Conservation (phyloP, 2,113 vertebrate species). For the Euleptes europaea region DNA sequence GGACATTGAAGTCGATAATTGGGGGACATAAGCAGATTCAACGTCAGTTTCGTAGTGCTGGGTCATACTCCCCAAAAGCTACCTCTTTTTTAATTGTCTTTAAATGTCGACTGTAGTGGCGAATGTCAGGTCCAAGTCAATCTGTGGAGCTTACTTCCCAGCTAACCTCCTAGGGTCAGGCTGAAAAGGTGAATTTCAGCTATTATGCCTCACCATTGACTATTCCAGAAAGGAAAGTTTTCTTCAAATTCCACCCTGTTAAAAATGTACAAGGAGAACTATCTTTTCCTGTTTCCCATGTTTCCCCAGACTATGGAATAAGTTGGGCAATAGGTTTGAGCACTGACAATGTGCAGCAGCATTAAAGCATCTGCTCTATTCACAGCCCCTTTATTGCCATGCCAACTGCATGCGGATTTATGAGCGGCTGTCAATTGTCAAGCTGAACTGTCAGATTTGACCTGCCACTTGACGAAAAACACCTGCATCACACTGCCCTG, state of each 20-base stretch:
- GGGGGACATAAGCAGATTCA: too few relatives aligned
- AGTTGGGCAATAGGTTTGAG: background rate
- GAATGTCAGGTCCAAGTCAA: too few relatives aligned
- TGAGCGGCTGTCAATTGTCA: constrained; percentile 11
- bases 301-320: background rate
- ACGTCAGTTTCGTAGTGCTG: too few relatives aligned
- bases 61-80: too few relatives aligned
- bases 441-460: background rate
- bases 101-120: too few relatives aligned
- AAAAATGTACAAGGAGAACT: background rate
- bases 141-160: too few relatives aligned
- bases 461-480: constrained; percentile 11
- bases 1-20: too few relatives aligned
- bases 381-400: constrained; percentile 21
- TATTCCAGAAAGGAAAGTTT: too few relatives aligned
- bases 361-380: background rate
- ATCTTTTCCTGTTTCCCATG: background rate
- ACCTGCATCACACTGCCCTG: background rate
- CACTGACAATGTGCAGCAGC: constrained; percentile 21
- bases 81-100: too few relatives aligned
- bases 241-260: background rate
- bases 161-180: too few relatives aligned
- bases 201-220: too few relatives aligned
- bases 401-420: constrained; percentile 22
- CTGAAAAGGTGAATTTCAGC: too few relatives aligned